Evolutionary conservation across 2,888 invertebrate genomes (phyloP), one percentile per base, ranked within the genome.

Genomic region (Volucella bombylans): DNA sequence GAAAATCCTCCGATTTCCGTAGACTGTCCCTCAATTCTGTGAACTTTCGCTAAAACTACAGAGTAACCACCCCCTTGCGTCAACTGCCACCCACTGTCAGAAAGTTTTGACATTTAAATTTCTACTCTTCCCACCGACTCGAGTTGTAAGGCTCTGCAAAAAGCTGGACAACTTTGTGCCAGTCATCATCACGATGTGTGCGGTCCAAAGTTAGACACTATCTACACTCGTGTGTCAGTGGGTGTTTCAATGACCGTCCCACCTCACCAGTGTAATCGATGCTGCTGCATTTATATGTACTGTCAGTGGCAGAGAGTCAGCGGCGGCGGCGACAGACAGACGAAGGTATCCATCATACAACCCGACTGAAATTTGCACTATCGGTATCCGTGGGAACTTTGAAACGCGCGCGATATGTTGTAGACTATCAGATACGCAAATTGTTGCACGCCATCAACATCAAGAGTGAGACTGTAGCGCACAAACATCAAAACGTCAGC

Each of bases 171-270:
- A 31, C 31, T 31, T 6, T 31, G 31, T 31, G 31, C 31, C 6
- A 31, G 31, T 18, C 67, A 64, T 61, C 61, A 57, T 61, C 81
- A 76, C 85, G 81, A 72, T 77, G 85, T 85, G 85, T 85, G 85
- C 76, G 85, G 85, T 85, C 81, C 38, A 50, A 41, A 15, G 10
- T 47, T 67, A 65, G 78, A 76, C 45, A 72, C 55, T 79, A 52
- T 45, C 73, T 15, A 8, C 47, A 39, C 43, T 65, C 72, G 65
- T 68, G 52, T 47, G 61, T 50, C 23, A 39, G 85, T 80, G 85
- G 85, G 85, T 85, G 85, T 85, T 85, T 61, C 81, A 85, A 72
- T 81, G 81, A 77, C 62, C 77, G 77, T 68, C 68, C 81, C 76
- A 81, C 76, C 85, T 73, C 76, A 68, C 76, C 68, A 31, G 76